These are phyloP conservation scores for Eupithecia pulchellata DNA, from an alignment of 2,888 invertebrate species.

Conservation along the genomic window DNA sequence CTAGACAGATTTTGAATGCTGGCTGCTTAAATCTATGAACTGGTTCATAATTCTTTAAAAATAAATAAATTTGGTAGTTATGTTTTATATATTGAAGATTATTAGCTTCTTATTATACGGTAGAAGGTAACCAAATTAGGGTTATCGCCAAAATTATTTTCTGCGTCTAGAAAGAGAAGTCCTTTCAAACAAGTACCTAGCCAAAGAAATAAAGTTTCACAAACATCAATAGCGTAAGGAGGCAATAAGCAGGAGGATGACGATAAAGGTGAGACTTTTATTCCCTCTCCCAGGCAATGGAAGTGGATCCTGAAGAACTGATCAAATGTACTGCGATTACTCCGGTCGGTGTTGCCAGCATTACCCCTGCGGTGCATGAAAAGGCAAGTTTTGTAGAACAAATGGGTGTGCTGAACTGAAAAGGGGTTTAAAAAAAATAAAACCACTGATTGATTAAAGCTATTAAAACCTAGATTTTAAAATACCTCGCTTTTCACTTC, in stretches of 20 bases:
- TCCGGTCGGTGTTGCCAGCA: conserved; percentile 76
- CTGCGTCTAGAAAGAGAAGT: not conserved
- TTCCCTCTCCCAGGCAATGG: conserved; percentile 63
- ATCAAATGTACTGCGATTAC: conserved; percentile 82
- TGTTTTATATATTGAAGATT: too few relatives aligned
- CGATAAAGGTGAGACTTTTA: conserved; percentile 27
- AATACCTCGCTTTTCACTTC: not conserved
- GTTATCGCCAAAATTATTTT: not conserved
- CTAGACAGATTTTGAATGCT: too few relatives aligned
- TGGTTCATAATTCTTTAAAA: too few relatives aligned
- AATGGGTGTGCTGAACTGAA: not conserved
- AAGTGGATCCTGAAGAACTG: conserved; percentile 78
- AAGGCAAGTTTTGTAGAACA: conserved; percentile 55
- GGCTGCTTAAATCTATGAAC: too few relatives aligned
- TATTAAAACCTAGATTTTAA: too few relatives aligned
- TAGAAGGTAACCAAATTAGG: not conserved
- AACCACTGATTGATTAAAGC: too few relatives aligned
- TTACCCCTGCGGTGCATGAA: conserved; percentile 64
- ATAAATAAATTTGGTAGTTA: too few relatives aligned
- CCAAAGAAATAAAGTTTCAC: not conserved
- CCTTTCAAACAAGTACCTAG: not conserved
- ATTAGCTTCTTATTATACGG: not conserved
- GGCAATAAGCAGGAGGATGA: not conserved
- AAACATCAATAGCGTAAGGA: not conserved
- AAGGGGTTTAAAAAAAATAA: not conserved